Base-by-base conservation (phyloP, 2,113 vertebrate species). In the Passer domesticus region DNA sequence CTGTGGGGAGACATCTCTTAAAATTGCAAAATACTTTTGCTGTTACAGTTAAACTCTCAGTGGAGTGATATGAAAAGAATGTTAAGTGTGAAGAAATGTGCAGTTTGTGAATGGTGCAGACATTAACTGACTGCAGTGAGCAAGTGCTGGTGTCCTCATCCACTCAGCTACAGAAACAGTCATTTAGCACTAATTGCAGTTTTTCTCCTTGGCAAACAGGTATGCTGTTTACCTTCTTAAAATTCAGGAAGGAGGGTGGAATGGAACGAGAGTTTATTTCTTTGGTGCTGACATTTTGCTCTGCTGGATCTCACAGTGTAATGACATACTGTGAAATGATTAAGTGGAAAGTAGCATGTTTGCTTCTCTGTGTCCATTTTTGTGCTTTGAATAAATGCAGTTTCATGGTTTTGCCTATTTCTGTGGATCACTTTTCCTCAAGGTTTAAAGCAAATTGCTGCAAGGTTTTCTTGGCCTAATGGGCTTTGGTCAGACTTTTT, bases 11-110 rank as follows among this genome's bases (percentile, higher is more conserved):
- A 97, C 30, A 16, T 53, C 25, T 74, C 69, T 59, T 83, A 80
- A 94, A 91, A 91, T 39, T 87, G 62, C 44, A 72, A 92, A 94
- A 43, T 59, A 60, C 69, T 90, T 96, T 81, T 93, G 53, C 64
- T 72, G 21, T 87, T 93, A 70, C 80, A 92, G 80, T 77, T 72
- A 68, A 86, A 93, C 17, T 73, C 85, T 90, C 83, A 66, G 64
- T 2, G 19, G 88, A 94, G 58, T 44, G 47, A 69, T 87, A 78
- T 9, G 41, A 90, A 95, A 90, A 94, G 72, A 63, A 72, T 2
- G 18, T 46, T 78, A 94, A 90, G 56, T 23, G 62, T 93, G 94
- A 94, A 72, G 25, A 95, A 89, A 87, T 94, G 46, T 70, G 46
- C 59, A 87, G 60, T 60, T 81, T 81, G 76, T 88, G 80, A 95